These are phyloP conservation scores for Eledone cirrhosa DNA, from an alignment of 2,888 invertebrate species.

Conservation along the genomic window DNA sequence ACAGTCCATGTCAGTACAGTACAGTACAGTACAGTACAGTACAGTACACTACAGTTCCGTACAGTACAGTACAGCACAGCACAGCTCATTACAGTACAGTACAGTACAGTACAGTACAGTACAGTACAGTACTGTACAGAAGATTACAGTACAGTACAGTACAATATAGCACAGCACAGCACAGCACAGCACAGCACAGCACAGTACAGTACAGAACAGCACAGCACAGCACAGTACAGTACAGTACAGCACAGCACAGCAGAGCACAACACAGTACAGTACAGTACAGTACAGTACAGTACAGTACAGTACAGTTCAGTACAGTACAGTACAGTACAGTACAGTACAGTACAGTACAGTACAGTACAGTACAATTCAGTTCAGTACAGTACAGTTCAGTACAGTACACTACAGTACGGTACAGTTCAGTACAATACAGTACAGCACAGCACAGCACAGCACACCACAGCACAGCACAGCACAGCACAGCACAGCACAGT, in stretches of 20 bases:
- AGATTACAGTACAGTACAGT: conserved; percentile 35
- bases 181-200: conserved; percentile 34
- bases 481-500: conserved; percentile 34
- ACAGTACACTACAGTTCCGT: neutral
- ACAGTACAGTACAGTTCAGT: conserved; percentile 33
- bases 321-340: conserved; percentile 36
- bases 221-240: conserved; percentile 33
- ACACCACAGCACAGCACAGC: conserved; percentile 35
- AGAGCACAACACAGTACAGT: neutral
- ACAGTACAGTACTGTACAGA: conserved; percentile 31
- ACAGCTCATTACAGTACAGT: too few relatives aligned
- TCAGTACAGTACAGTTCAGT: conserved; percentile 30
- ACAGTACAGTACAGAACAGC: conserved; percentile 33
- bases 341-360: conserved; percentile 35
- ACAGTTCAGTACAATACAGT: conserved; percentile 36
- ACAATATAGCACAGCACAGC: conserved; percentile 35
- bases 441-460: conserved; percentile 35
- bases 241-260: conserved; percentile 32
- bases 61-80: conserved; percentile 32
- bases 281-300: conserved; percentile 29
- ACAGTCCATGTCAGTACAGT: neutral
- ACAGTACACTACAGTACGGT: neutral
- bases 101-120: conserved; percentile 36
- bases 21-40: neutral
- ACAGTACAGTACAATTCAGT: conserved; percentile 35